Base-by-base conservation (phyloP, 2,888 invertebrate genomes). In the Lymantria monacha region DNA sequence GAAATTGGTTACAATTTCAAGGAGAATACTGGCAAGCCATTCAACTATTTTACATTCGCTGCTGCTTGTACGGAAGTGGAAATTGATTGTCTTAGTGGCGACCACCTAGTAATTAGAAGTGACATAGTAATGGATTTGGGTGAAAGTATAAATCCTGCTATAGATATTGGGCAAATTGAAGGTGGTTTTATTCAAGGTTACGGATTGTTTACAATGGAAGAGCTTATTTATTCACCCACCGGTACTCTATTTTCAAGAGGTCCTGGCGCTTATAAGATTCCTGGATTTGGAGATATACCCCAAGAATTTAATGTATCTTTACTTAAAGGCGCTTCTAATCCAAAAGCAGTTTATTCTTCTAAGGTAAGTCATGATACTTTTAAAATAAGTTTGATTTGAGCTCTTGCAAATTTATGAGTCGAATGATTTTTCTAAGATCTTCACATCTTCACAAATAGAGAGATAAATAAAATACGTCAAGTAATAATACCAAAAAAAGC, bases 111-210 rank as follows among this genome's bases (percentile, higher is more conserved):
- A 0, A 82, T 97, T 36, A 93, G 96, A 71, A 96, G 97, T 0
- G 98, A 99, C 72, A 98, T 99, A 66, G 98, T 99, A 0, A 98
- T 99, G 98, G 99, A 99, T 87, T 93, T 99, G 63, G 98, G 98
- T 0, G 95, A 96, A 66, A 98, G 98, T 83, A 87, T 99, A 49
- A 99, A 99, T 85, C 99, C 99, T 3, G 98, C 98, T 0, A 97
- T 99, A 60, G 99, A 99, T 72, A 96, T 99, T 66, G 99, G 98
- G 0, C 99, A 99, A 91, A 95, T 99, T 12, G 99, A 99, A 87
- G 99, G 99, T 2, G 99, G 93, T 0, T 99, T 98, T 72, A 93
- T 97, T 75, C 98, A 98, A 92, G 99, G 99, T 0, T 97, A 98
- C 72, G 99, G 98, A 0, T 81, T 99, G 50, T 98, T 96, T 72